These are phyloP conservation scores for Anthonomus grandis DNA, from an alignment of 1,140 invertebrate genomes.

Conservation along the genomic window DNA sequence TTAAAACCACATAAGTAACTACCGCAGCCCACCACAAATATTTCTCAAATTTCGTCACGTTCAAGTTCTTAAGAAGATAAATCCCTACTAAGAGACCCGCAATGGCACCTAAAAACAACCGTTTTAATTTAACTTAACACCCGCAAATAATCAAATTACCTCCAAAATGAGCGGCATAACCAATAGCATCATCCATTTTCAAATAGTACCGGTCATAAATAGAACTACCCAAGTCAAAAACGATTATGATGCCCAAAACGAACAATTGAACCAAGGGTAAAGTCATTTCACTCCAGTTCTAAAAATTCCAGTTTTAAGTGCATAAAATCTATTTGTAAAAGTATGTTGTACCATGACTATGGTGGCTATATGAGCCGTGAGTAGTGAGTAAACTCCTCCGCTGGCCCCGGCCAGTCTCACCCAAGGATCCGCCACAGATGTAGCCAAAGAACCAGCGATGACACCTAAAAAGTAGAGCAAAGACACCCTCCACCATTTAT, in stretches of 20 bases:
- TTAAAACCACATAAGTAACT: conserved; percentile 69
- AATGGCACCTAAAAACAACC: conserved; percentile 56
- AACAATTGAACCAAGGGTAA: conserved; percentile 76
- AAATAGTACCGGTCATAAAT: conserved; percentile 73
- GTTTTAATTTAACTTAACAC: conserved; percentile 23
- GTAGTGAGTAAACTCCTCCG: conserved; percentile 92
- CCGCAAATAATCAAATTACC: conserved; percentile 65
- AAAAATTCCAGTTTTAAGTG: conserved; percentile 39
- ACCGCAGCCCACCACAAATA: conserved; percentile 79
- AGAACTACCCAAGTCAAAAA: conserved; percentile 65
- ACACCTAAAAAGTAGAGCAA: conserved; percentile 79
- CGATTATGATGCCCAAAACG: conserved; percentile 69
- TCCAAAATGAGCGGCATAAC: conserved; percentile 85
- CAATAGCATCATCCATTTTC: conserved; percentile 61
- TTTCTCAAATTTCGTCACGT: conserved; percentile 81
- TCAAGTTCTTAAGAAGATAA: conserved; percentile 83
- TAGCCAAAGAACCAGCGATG: conserved; percentile 77
- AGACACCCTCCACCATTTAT: conserved; percentile 87
- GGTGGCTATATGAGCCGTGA: conserved; percentile 92
- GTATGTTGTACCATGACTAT: conserved; percentile 76
- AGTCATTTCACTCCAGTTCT: conserved; percentile 93
- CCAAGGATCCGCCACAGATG: conserved; percentile 81
- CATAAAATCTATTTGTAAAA: conserved; percentile 2
- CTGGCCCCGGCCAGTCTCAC: conserved; percentile 91
- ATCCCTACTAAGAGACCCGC: conserved; percentile 86